A percentile compares a stretch with the other conserved stretches of the same genome.
Evolutionary conservation across 2,113 vertebrate species (phyloP).

Genomic region (Psilopsiagon aurifrons): DNA sequence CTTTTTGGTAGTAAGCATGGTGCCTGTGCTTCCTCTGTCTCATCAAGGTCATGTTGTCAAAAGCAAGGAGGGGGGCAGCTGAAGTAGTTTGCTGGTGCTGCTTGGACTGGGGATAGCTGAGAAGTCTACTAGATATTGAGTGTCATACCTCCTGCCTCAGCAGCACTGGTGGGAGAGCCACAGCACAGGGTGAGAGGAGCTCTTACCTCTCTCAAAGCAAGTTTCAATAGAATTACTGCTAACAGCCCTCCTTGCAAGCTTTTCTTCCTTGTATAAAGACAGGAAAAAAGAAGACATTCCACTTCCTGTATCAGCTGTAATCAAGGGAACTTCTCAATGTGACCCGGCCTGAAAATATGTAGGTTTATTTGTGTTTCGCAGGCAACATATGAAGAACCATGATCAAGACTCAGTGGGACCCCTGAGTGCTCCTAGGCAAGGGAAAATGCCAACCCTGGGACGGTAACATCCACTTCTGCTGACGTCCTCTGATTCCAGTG

Average conservation of each 20-base stretch:
- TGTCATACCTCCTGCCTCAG: not conserved
- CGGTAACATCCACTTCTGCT: not conserved
- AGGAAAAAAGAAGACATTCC: not conserved
- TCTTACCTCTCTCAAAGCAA: not conserved
- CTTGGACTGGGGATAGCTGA: not conserved
- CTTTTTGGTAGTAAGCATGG: not conserved
- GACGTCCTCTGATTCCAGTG: too few species aligned
- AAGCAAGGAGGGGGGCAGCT: not conserved
- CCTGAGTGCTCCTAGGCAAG: not conserved
- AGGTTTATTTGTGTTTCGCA: not conserved
- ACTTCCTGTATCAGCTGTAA: not conserved
- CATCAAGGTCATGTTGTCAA: not conserved
- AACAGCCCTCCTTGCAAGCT: not conserved
- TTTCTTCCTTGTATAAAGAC: not conserved
- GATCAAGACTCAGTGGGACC: not conserved
- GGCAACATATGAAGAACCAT: fast-evolving
- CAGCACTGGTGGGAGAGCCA: not conserved
- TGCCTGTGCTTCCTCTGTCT: not conserved
- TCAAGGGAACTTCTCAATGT: not conserved
- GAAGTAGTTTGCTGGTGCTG: not conserved
- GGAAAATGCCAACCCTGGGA: not conserved
- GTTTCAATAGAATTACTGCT: not conserved
- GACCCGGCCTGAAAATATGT: not conserved
- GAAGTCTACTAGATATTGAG: not conserved
- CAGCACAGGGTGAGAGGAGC: not conserved